Base-by-base conservation (phyloP, 2,888 invertebrate species). In the Brenthis ino region DNA sequence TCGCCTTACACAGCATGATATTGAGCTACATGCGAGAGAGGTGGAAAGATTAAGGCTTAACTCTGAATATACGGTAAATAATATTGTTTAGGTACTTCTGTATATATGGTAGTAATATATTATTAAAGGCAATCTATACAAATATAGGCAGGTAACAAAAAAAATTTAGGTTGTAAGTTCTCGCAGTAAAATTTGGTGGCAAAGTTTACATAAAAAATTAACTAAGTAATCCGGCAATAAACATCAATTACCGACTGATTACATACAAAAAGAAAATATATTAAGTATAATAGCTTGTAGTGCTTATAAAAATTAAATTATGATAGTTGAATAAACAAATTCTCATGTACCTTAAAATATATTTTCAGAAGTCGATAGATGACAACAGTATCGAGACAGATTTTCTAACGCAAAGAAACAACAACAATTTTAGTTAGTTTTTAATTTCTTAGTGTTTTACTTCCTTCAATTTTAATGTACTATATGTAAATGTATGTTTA, bases 1-100 rank as follows among this genome's bases (percentile, higher is more conserved):
- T n/a, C 83, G 89, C 0, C 85, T 86, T 53, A 85, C 89, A 0
- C 87, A 85, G 60, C 85, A 87, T 72, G 82, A 87, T 71, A 88
- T 90, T 20, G 91, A 90, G 58, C 71, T 88, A 3, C 85, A 88
- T 47, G 85, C 86, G 2, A 78, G 84, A 11, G 89, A 88, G 65
- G 77, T 87, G 60, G 81, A 87, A 1, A 77, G 76, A 1, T 72
- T 89, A 61, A 79, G 82, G 28, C 76, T 79, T 2, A 76, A 72
- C 2, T 71, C 81, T 0, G 67, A 79, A 33, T 81, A 77, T 65
- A 75, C 77, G 58, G 87, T 87, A 76, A 75, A 82, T 79, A 43
- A 13, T 48, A 47, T 11, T 28, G 16, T 20, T 0, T 24, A 3
- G 3, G 12, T 20, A 47, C 6, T 24, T 16, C 37, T 37, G 0